A percentile compares a stretch with the other conserved stretches of the same genome.
Evolutionary conservation across 2,888 invertebrate species (phyloP).

Genomic region (Acholoe squamosa): DNA sequence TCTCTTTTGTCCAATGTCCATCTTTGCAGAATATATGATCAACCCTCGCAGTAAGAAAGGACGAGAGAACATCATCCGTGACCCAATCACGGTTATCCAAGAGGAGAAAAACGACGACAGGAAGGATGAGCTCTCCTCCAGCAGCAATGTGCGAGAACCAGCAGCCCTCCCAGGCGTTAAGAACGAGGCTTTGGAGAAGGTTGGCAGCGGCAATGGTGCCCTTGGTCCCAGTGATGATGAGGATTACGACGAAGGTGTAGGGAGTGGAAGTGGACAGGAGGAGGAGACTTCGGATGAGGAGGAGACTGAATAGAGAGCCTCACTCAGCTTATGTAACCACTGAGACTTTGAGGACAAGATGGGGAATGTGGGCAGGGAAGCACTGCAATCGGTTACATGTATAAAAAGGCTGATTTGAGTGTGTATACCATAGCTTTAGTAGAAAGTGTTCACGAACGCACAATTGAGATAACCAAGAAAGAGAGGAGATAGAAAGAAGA

Average conservation of each 20-base stretch:
- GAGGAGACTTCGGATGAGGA: not conserved
- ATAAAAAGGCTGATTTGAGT: not conserved
- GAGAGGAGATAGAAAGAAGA: too few species aligned
- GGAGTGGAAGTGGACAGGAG: slow-evolving; percentile 42
- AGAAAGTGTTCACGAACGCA: not conserved
- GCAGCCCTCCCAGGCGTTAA: not conserved
- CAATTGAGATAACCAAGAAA: not conserved
- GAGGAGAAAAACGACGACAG: not conserved
- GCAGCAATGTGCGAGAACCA: not conserved
- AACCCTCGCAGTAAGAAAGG: not conserved
- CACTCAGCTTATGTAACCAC: not conserved
- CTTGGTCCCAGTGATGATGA: slow-evolving; percentile 50
- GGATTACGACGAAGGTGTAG: slow-evolving; percentile 50
- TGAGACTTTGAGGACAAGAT: too few species aligned
- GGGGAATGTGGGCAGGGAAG: too few species aligned
- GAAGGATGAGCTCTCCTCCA: not conserved
- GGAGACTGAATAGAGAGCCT: not conserved
- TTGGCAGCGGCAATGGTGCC: slow-evolving; percentile 30
- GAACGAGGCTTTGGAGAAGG: not conserved
- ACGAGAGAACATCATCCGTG: not conserved
- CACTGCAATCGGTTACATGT: too few species aligned
- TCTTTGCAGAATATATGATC: slow-evolving; percentile 34
- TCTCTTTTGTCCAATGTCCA: not conserved
- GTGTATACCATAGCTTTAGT: not conserved
- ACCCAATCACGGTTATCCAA: not conserved